Percentiles rank a stretch among this genome's conserved stretches.
Evolutionary conservation across 2,888 invertebrate genomes (phyloP).

Genomic region (Lasioglossum calceatum): DNA sequence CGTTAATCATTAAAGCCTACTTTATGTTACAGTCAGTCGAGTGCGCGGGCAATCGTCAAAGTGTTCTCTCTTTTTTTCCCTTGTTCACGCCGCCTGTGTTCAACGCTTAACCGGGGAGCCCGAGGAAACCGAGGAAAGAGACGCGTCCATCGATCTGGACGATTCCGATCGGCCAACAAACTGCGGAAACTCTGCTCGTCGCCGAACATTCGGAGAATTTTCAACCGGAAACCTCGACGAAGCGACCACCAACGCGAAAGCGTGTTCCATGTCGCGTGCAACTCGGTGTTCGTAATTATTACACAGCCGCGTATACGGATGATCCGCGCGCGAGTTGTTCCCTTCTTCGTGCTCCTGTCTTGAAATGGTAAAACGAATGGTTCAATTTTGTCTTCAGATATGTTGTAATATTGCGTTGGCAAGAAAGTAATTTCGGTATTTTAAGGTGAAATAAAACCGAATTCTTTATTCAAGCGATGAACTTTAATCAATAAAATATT

Average conservation of each 20-base stretch:
- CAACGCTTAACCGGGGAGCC: conserved; percentile 21
- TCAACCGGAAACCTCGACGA: not conserved
- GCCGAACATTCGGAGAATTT: not conserved
- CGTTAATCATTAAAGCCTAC: conserved; percentile 66
- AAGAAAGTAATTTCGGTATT: too few species aligned
- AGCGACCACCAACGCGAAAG: not conserved
- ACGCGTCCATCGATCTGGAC: not conserved
- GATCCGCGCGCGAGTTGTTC: too few species aligned
- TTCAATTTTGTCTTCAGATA: not conserved
- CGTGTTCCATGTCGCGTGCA: not conserved
- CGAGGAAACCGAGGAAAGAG: conserved; percentile 28
- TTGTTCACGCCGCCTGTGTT: conserved; percentile 15
- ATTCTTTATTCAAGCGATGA: too few species aligned
- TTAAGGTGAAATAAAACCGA: too few species aligned
- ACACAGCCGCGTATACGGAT: not conserved
- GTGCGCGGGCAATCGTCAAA: conserved; percentile 75
- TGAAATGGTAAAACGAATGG: not conserved
- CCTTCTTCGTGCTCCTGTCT: not conserved
- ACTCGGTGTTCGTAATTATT: not conserved
- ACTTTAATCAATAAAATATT: too few species aligned
- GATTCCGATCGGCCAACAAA: not conserved
- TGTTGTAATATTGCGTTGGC: not conserved
- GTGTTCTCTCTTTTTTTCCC: conserved; percentile 2
- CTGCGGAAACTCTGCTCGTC: not conserved
- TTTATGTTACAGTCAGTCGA: conserved; percentile 76